Conservation (phyloP, 92 coral and sea anemone genomes). For the Muricea muricata region DNA sequence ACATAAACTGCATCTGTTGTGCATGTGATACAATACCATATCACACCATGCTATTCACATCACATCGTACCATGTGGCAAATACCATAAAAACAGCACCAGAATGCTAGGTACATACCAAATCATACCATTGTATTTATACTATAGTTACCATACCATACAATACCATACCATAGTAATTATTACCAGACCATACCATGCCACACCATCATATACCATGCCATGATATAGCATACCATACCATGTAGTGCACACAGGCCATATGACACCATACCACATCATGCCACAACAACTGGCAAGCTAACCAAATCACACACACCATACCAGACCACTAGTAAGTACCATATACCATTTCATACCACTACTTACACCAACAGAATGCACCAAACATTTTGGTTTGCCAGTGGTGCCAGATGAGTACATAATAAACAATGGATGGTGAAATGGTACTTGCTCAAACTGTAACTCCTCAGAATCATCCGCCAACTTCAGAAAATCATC, state of each 20-base stretch:
- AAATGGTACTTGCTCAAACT: conserved; percentile 92
- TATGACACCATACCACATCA: neutral
- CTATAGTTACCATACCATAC: too few relatives aligned
- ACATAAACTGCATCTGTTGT: too few relatives aligned
- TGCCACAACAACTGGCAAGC: neutral
- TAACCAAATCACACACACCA: neutral
- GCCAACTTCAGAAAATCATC: conserved; percentile 79
- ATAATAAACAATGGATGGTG: conserved; percentile 94
- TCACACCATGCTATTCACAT: too few relatives aligned
- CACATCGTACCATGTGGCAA: too few relatives aligned
- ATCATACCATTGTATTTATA: too few relatives aligned
- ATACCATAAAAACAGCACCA: too few relatives aligned
- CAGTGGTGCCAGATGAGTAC: conserved; percentile 99
- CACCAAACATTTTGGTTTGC: conserved; percentile 98
- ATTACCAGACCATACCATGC: neutral
- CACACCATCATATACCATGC: neutral
- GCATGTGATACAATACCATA: neutral
- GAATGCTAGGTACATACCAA: too few relatives aligned
- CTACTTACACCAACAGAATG: conserved; percentile 95
- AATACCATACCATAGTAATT: too few relatives aligned
- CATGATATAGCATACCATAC: neutral
- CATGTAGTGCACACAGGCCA: neutral
- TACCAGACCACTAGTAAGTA: neutral
- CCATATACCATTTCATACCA: conserved; percentile 4
- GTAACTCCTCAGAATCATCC: conserved; percentile 74